Evolutionary conservation across 1,140 invertebrate genomes (phyloP).

Genomic region (Brachionus angularis): DNA sequence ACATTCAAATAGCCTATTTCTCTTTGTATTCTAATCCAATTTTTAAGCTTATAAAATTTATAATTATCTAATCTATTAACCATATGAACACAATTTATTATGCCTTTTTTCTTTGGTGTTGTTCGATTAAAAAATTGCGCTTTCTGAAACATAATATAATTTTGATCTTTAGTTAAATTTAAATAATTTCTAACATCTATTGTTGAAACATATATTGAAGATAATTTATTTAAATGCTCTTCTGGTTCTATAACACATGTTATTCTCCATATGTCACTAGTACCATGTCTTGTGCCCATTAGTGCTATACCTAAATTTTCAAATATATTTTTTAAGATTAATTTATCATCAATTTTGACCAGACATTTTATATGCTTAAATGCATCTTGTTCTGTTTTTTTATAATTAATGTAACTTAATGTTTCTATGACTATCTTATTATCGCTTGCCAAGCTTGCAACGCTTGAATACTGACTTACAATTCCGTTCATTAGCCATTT

Average conservation of each 20-base stretch:
- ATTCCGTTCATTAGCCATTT: background rate
- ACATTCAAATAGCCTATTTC: conserved; percentile 7
- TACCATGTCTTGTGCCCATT: background rate
- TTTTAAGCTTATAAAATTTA: background rate
- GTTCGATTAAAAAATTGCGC: background rate
- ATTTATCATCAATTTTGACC: background rate
- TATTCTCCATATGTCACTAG: too few species aligned
- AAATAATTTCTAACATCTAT: background rate
- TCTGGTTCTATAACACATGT: background rate
- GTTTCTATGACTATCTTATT: background rate
- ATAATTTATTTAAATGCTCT: background rate
- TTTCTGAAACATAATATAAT: background rate
- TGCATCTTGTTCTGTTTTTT: background rate
- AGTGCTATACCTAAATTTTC: background rate
- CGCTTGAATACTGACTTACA: conserved; percentile 1
- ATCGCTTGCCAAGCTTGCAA: background rate
- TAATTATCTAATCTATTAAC: background rate
- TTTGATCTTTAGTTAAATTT: too few species aligned
- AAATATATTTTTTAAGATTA: background rate
- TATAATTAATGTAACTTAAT: conserved; percentile 5
- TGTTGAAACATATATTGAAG: background rate
- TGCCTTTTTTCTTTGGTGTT: background rate
- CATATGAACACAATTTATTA: conserved; percentile 27
- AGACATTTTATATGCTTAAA: conserved; percentile 15
- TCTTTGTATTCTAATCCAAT: background rate